Conservation (phyloP, 2,113 vertebrate genomes). For the Oryctolagus cuniculus region DNA sequence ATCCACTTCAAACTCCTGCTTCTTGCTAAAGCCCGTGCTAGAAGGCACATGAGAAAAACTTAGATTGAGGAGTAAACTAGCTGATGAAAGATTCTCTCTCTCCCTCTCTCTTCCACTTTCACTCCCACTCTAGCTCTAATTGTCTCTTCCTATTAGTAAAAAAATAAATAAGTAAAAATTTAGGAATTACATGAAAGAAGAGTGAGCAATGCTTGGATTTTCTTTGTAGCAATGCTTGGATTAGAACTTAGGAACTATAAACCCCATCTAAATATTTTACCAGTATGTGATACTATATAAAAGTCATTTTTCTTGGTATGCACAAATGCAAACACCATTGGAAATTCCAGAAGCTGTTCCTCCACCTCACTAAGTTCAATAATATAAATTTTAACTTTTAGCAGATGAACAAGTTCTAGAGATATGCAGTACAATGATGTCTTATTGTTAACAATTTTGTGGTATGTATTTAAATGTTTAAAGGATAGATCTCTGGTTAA, state of each 20-base stretch:
- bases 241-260: not conserved
- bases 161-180: too few relatives aligned
- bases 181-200: not conserved
- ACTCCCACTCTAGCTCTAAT: too few relatives aligned
- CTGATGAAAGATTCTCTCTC: too few relatives aligned
- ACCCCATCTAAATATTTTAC: not conserved
- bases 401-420: not conserved
- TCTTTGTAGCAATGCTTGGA: not conserved
- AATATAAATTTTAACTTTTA: not conserved
- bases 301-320: not conserved
- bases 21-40: too few relatives aligned
- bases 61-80: too few relatives aligned
- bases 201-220: too few relatives aligned
- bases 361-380: not conserved
- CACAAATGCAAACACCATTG: not conserved
- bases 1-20: too few relatives aligned
- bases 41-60: too few relatives aligned
- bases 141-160: too few relatives aligned
- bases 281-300: too few relatives aligned
- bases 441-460: not conserved
- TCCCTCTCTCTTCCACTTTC: too few relatives aligned
- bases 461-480: not conserved
- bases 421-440: not conserved
- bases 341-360: not conserved
- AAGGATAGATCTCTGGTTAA: not conserved